Evolutionary conservation across 2,888 invertebrate species (phyloP).

Genomic region (Stenodera caucasica): DNA sequence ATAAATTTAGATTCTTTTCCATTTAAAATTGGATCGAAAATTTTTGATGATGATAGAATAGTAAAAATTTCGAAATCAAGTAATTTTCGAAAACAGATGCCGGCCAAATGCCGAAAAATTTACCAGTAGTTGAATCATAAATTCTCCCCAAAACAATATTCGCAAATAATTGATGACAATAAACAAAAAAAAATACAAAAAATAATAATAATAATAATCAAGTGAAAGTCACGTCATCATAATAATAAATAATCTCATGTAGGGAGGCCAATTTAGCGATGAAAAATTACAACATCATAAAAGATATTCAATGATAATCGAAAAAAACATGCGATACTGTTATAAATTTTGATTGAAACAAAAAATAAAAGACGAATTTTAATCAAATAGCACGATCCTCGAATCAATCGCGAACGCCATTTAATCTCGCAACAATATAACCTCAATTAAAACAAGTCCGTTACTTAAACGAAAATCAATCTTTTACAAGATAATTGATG

Average conservation of each 20-base stretch:
- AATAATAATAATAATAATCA: background rate
- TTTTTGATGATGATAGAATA: too few relatives aligned
- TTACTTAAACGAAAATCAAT: too few relatives aligned
- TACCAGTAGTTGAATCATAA: background rate
- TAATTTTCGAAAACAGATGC: too few relatives aligned
- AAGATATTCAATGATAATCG: background rate
- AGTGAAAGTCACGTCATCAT: background rate
- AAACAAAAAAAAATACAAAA: background rate
- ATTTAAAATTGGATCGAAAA: background rate
- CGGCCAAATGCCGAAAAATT: slow-evolving; percentile 4
- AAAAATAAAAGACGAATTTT: too few relatives aligned
- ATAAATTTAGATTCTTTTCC: background rate
- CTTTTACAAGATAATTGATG: background rate
- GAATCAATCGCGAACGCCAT: too few relatives aligned
- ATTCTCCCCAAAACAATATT: background rate
- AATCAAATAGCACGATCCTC: too few relatives aligned
- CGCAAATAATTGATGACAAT: background rate
- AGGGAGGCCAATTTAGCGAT: background rate
- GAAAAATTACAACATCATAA: too few relatives aligned
- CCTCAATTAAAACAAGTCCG: too few relatives aligned
- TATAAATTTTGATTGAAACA: too few relatives aligned
- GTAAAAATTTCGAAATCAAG: too few relatives aligned
- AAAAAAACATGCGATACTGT: too few relatives aligned
- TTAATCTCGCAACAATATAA: too few relatives aligned
- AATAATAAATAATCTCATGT: slow-evolving; percentile 1